Evolutionary conservation across 2,113 vertebrate species (phyloP).

Genomic region (Callipepla californica): DNA sequence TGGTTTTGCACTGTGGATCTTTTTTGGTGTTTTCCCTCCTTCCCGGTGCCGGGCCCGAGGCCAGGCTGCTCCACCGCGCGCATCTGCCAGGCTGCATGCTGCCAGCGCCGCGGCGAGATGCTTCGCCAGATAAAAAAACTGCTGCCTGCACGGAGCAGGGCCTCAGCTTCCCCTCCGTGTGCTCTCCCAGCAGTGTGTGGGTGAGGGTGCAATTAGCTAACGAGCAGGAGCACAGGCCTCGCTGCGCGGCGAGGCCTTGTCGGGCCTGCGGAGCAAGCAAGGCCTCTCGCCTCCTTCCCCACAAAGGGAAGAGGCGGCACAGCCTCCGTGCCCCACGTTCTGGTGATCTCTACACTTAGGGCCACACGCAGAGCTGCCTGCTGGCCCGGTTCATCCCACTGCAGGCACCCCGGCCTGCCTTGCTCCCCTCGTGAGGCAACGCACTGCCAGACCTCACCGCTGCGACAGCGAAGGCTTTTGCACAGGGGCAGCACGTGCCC

Average conservation of each 20-base stretch:
- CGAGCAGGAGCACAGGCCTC: not conserved
- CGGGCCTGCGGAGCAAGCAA: not conserved
- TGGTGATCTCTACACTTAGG: rapidly evolving
- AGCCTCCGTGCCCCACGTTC: rapidly evolving
- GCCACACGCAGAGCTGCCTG: not conserved
- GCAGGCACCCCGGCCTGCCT: not conserved
- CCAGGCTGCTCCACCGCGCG: not conserved
- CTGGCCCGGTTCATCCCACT: not conserved
- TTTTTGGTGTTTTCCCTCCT: rapidly evolving
- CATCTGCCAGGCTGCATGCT: slow-evolving; percentile 16
- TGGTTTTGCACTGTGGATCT: not conserved
- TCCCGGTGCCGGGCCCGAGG: not conserved
- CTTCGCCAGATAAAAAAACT: slow-evolving; percentile 1
- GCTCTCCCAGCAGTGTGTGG: not conserved
- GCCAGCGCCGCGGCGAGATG: not conserved
- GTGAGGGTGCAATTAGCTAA: not conserved
- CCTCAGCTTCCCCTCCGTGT: not conserved
- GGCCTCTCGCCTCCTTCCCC: not conserved
- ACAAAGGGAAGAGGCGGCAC: not conserved
- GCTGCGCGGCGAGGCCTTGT: not conserved
- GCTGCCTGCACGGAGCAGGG: not conserved
- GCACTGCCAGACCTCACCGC: slow-evolving; percentile 11
- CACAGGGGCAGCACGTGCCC: not conserved
- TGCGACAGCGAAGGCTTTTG: slow-evolving; percentile 43
- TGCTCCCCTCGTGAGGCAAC: not conserved